These are phyloP conservation scores for Cyprinodon variegatus DNA, from an alignment of 2,113 vertebrate genomes.

Conservation along the genomic window DNA sequence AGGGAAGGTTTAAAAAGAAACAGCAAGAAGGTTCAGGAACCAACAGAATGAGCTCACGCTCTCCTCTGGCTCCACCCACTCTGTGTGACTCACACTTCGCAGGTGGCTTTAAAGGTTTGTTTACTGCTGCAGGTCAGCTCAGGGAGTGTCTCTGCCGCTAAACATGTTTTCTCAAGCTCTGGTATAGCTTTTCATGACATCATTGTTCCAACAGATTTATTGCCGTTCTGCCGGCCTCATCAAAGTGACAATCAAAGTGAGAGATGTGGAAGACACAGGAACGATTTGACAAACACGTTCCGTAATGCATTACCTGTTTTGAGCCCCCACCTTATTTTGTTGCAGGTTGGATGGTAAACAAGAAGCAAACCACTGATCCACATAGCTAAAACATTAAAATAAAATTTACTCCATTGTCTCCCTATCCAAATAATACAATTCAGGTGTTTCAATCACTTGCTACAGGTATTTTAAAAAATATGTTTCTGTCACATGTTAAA, in stretches of 20 bases:
- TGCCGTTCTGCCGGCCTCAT: background rate
- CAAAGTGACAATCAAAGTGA: background rate
- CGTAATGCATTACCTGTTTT: background rate
- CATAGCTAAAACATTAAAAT: background rate
- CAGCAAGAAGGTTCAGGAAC: constrained; percentile 45
- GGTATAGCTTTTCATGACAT: constrained; percentile 52
- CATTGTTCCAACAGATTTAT: constrained; percentile 23
- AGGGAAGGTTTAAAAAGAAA: constrained; percentile 17
- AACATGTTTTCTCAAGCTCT: constrained; percentile 73
- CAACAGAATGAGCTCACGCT: constrained; percentile 63
- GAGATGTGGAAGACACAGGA: background rate
- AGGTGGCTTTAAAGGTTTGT: constrained; percentile 66
- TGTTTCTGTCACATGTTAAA: background rate
- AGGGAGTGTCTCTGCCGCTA: constrained; percentile 61
- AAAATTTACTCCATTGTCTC: background rate
- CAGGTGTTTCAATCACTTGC: background rate
- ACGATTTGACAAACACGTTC: background rate
- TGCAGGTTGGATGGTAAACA: background rate
- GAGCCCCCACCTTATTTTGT: background rate
- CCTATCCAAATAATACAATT: background rate
- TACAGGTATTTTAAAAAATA: background rate
- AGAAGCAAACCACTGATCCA: background rate
- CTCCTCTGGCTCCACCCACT: constrained; percentile 47
- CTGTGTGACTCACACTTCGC: constrained; percentile 64
- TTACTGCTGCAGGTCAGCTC: constrained; percentile 69